Conservation (phyloP, 2,888 invertebrate genomes). For the Lasioglossum vierecki region DNA sequence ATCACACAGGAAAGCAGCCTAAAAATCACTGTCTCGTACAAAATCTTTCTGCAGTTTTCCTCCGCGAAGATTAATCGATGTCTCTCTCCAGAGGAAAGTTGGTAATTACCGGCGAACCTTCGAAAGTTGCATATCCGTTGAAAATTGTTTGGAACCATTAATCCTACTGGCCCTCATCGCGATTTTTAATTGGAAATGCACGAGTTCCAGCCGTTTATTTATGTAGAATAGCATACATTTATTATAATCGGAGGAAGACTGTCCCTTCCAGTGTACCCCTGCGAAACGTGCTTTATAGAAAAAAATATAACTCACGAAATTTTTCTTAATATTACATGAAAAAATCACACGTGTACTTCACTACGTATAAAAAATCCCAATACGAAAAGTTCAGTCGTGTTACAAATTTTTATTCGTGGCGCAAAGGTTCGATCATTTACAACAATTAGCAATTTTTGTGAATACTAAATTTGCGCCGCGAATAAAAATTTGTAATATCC, state of each 20-base stretch:
- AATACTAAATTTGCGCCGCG: too few species aligned
- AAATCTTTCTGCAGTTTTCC: background rate
- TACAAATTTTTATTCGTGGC: too few species aligned
- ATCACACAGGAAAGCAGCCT: conserved; percentile 29
- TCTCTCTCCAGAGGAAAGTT: background rate
- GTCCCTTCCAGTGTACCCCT: too few species aligned
- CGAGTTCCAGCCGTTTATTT: too few species aligned
- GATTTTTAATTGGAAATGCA: background rate
- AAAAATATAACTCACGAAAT: background rate
- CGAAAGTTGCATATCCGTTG: conserved; percentile 1
- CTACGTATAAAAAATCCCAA: too few species aligned
- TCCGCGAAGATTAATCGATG: conserved; percentile 4
- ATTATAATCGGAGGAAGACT: too few species aligned
- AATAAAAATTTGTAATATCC: too few species aligned
- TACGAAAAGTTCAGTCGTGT: too few species aligned
- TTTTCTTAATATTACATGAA: background rate
- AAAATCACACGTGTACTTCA: background rate
- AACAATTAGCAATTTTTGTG: too few species aligned
- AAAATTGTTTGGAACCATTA: background rate
- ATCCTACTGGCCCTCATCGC: background rate
- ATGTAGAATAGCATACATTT: too few species aligned
- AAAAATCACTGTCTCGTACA: background rate
- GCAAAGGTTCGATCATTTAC: too few species aligned
- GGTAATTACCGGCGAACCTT: background rate
- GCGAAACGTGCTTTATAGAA: rapidly evolving